Evolutionary conservation across 1,140 invertebrate species (phyloP), one percentile per base, ranked within the genome.

Genomic region (Bombus ignitus): DNA sequence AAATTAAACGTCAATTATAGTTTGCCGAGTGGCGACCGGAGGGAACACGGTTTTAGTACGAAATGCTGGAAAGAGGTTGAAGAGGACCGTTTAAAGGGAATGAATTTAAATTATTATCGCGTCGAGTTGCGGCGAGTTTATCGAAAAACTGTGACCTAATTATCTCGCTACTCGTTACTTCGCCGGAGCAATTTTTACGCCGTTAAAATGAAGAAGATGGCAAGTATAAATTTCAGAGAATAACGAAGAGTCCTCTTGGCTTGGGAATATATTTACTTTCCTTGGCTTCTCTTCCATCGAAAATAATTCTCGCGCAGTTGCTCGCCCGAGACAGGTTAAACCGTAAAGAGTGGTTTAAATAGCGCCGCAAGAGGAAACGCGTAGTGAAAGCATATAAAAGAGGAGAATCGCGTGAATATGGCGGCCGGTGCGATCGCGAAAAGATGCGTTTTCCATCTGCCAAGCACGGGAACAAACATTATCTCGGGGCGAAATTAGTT

Each of bases 401-500:
- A 22, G 28, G 15, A 74, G 32, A 22, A 39, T 47, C 18, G n/a
- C 72, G 39, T 13, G 35, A 77, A 59, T 42, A 62, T 28, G 57
- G 15, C 28, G 53, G 35, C 13, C 32, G 18, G 4, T 2, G 12
- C 42, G 53, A 6, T 15, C 53, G 32, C 32, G 72, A 32, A 22
- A 32, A 74, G 44, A 47, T 47, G 42, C 53, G 53, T 76, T 39
- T 59, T 28, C 25, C 32, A 32, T 39, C 22, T 22, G 35, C 37
- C 37, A 62, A 28, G 74, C 53, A 59, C 53, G 1, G 74, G 37
- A 62, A 77, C 75, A 77, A 77, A 77, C 75, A 28, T 59, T 76
- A 76, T 62, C 25, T 62, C 75, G 53, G 12, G 53, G 57, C 75
- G 57, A 77, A 77, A 77, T 77, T 77, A 39, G 74, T 39, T 76